phyloP scores from a whole-genome alignment of 2,113 vertebrate species.

The Malurus melanocephalus region DNA sequence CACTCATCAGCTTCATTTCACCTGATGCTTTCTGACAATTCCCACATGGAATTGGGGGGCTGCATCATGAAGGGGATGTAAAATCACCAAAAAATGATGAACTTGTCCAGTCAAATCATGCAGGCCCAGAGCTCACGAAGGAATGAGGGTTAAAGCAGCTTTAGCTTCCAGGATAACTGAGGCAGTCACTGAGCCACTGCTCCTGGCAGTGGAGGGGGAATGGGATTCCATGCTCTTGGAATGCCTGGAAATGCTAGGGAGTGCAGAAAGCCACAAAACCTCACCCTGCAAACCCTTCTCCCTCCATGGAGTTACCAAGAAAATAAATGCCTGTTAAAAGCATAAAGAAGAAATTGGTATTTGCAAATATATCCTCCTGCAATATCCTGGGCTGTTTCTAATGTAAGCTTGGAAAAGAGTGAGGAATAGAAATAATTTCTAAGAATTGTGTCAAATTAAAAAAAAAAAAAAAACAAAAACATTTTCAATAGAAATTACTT shows the following conservation, averaged over 20 bases:
- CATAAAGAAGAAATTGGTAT: neutral
- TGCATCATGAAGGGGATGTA: neutral
- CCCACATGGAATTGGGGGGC: neutral
- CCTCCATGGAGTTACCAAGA: neutral
- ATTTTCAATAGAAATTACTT: neutral
- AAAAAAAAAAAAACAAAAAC: neutral
- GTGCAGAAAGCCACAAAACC: neutral
- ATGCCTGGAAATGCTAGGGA: neutral
- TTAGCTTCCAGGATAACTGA: neutral
- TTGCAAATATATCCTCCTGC: neutral
- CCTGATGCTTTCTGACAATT: slow-evolving; percentile 32
- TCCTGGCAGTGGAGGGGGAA: neutral
- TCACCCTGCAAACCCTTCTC: neutral
- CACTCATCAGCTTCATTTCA: slow-evolving; percentile 20
- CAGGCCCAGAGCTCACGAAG: neutral
- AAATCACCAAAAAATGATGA: neutral
- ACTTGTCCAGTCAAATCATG: slow-evolving; percentile 1
- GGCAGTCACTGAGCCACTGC: neutral
- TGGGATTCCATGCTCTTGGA: neutral
- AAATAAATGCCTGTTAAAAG: neutral
- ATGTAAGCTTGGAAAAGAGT: neutral
- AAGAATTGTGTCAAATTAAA: neutral
- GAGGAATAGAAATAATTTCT: neutral
- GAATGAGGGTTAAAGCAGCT: neutral
- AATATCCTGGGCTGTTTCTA: neutral